Base-by-base conservation (phyloP, 2,888 invertebrate genomes). In the Diploptera punctata region DNA sequence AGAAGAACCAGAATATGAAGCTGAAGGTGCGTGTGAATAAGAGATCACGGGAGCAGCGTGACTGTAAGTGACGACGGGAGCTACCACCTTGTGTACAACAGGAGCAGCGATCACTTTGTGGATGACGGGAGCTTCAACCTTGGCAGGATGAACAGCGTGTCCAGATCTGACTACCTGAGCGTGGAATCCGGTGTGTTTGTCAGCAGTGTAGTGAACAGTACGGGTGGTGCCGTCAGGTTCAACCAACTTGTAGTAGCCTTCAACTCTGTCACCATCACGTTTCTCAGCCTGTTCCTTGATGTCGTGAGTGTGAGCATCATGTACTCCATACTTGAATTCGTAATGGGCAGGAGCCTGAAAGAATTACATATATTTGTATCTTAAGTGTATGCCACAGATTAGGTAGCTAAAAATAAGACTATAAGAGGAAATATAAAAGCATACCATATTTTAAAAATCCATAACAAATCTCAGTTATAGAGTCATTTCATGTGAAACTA, bases 161-260 rank as follows among this genome's bases (percentile, higher is more conserved):
- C 89, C 90, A 29, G 87, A 84, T 81, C 87, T 67, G 19, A 33
- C n/a, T 7, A 87, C 86, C 76, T 85, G 80, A 61, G 86, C 86
- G 82, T 86, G 85, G 83, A 86, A 86, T 79, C 86, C 86, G 84
- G 78, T 77, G 76, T 75, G 75, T 71, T 75, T 74, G 70, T 87
- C 87, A 21, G 88, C 87, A 29, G 88, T 86, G 79, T 89, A 89
- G 77, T 89, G 86, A 33, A 89, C 89, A 44, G 86, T 85, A 75
- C 76, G 67, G 24, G 61, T 47, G 18, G 49, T 70, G 47, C 70
- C 62, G 19, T 70, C 70, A 18, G 70, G 21, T 49, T 70, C 70
- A 13, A 62, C 21, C 3, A 70, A 21, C 29, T 29, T 62, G 44
- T 62, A 70, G 70, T 31, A 60, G 24, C 70, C 70, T 10, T 44